These are phyloP conservation scores for Fregata magnificens DNA, from an alignment of 2,113 vertebrate genomes.

Conservation along the genomic window DNA sequence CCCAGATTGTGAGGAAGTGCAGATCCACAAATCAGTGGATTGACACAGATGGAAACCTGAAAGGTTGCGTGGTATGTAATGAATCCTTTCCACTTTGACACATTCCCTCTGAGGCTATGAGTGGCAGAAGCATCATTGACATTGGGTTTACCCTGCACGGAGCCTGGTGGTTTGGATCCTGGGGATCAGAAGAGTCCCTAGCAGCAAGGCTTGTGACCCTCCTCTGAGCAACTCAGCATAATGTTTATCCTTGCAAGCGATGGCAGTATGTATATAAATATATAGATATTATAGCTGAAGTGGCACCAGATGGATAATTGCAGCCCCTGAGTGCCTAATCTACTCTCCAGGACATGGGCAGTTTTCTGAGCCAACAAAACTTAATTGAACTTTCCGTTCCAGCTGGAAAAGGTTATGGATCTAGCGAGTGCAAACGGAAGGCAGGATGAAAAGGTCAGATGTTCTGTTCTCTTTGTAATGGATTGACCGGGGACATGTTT, in stretches of 20 bases:
- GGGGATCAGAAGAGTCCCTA: not conserved
- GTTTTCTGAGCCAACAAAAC: slow-evolving; percentile 83
- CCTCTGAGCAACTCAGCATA: not conserved
- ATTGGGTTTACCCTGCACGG: not conserved
- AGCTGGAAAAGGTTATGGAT: slow-evolving; percentile 84
- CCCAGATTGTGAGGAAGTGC: not conserved
- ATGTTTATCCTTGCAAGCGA: not conserved
- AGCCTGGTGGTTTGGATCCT: not conserved
- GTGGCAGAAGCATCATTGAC: not conserved
- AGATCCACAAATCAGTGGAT: slow-evolving; percentile 47
- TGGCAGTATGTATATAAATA: slow-evolving; percentile 64
- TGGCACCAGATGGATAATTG: slow-evolving; percentile 83
- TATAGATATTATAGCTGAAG: slow-evolving; percentile 73
- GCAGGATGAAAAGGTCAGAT: slow-evolving; percentile 79
- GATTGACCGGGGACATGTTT: slow-evolving; percentile 75
- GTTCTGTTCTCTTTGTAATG: slow-evolving; percentile 72
- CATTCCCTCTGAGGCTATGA: not conserved
- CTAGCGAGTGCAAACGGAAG: slow-evolving; percentile 52
- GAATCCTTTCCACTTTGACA: slow-evolving; percentile 5
- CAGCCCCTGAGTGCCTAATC: slow-evolving; percentile 79
- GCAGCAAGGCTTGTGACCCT: not conserved
- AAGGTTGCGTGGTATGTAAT: not conserved
- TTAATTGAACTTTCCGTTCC: slow-evolving; percentile 84
- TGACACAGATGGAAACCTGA: slow-evolving; percentile 43
- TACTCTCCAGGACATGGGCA: slow-evolving; percentile 78